Percentiles rank a stretch among this genome's conserved stretches.
Evolutionary conservation across 2,797 vertebrate genomes (phyloP).

Genomic region (Phaenicophaeus curvirostris): DNA sequence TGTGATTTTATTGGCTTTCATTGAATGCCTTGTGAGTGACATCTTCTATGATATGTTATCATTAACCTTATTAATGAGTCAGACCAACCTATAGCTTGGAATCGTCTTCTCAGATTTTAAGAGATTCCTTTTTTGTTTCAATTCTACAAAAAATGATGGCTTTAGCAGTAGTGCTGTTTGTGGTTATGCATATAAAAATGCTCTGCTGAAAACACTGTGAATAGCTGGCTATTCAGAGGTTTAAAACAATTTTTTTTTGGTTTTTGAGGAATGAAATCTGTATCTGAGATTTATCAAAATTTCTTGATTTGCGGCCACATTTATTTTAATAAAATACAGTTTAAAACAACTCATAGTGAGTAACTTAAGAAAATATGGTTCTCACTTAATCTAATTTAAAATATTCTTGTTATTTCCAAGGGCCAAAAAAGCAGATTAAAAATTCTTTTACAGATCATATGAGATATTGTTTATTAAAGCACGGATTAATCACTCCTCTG

Average conservation of each 20-base stretch:
- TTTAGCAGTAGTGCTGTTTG: background rate
- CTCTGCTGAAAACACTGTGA: background rate
- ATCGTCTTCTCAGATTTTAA: background rate
- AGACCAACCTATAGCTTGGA: background rate
- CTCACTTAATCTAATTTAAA: background rate
- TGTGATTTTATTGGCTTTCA: background rate
- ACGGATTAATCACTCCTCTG: slow-evolving; percentile 54
- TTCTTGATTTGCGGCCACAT: background rate
- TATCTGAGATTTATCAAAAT: background rate
- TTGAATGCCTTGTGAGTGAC: background rate
- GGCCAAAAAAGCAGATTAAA: slow-evolving; percentile 15
- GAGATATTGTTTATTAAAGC: slow-evolving; percentile 57
- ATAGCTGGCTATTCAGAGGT: background rate
- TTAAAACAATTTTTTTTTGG: background rate
- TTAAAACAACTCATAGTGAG: background rate
- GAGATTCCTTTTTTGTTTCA: background rate
- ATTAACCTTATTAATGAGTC: background rate
- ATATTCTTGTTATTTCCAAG: slow-evolving; percentile 13
- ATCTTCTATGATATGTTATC: background rate
- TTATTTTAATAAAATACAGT: background rate
- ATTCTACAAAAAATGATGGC: background rate
- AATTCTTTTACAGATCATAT: slow-evolving; percentile 32
- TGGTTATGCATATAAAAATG: background rate
- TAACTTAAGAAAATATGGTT: background rate
- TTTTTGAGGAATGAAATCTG: background rate